These are phyloP conservation scores for Pangasianodon gigas DNA, from an alignment of 2,113 vertebrate species.

Conservation along the genomic window DNA sequence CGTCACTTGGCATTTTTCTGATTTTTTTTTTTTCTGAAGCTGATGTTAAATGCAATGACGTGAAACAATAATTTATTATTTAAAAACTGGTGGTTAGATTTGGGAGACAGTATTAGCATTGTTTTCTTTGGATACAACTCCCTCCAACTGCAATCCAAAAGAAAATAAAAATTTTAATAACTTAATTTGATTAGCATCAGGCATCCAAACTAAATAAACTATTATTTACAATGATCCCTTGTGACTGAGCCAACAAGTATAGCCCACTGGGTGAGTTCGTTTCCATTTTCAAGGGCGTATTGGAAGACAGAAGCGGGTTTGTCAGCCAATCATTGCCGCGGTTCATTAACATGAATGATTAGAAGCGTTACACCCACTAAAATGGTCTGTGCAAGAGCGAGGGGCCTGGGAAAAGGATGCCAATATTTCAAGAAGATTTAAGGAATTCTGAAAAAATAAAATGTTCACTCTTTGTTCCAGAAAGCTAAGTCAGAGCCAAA, in stretches of 20 bases:
- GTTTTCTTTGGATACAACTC: background rate
- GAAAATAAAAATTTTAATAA: constrained; percentile 1
- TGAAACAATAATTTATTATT: background rate
- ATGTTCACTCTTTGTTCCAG: background rate
- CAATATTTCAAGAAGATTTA: background rate
- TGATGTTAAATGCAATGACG: background rate
- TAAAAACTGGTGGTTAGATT: background rate
- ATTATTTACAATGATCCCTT: constrained; percentile 30
- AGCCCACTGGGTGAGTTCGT: background rate
- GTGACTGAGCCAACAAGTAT: constrained; percentile 5
- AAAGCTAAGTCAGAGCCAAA: constrained; percentile 6
- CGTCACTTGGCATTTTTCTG: background rate
- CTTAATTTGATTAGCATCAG: constrained; percentile 21
- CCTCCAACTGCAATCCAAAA: background rate
- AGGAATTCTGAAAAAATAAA: background rate
- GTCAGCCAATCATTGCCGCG: constrained; percentile 27
- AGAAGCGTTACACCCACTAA: constrained; percentile 24
- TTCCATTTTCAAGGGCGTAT: constrained; percentile 9
- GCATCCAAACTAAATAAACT: background rate
- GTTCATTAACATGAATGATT: constrained; percentile 32
- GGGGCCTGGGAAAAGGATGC: background rate
- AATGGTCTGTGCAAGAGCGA: background rate
- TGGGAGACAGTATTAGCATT: background rate
- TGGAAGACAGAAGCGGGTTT: constrained; percentile 11
- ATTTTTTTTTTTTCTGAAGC: background rate